These are phyloP conservation scores for Oncorhynchus gorbuscha DNA, from an alignment of 2,113 vertebrate species.

Conservation along the genomic window DNA sequence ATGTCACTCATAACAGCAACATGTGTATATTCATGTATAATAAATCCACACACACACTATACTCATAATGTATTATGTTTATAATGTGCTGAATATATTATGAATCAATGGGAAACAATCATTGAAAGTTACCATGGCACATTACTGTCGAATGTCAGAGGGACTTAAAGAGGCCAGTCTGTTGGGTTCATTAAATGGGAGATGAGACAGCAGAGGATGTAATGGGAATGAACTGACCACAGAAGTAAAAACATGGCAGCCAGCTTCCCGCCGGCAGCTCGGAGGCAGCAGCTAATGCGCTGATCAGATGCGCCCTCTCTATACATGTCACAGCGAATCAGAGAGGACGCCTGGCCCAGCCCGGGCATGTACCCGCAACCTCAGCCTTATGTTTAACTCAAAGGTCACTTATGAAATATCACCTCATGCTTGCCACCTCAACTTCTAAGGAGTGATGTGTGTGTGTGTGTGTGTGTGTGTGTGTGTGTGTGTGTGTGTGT, in stretches of 20 bases:
- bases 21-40: slow-evolving; percentile 75
- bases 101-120: slow-evolving; percentile 66
- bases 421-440: slow-evolving; percentile 9
- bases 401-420: slow-evolving; percentile 37
- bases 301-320: slow-evolving; percentile 32
- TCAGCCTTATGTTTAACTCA: slow-evolving; percentile 11
- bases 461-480: neutral
- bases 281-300: slow-evolving; percentile 32
- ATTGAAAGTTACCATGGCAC: slow-evolving; percentile 65
- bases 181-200: slow-evolving; percentile 14
- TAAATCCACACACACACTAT: slow-evolving; percentile 44
- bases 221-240: slow-evolving; percentile 55
- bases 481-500: too few relatives aligned
- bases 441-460: neutral
- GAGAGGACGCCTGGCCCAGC: slow-evolving; percentile 12
- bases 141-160: slow-evolving; percentile 67
- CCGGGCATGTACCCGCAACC: neutral
- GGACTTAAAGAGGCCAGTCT: slow-evolving; percentile 63
- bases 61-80: slow-evolving; percentile 76
- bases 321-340: slow-evolving; percentile 35
- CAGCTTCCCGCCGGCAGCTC: slow-evolving; percentile 13
- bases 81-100: slow-evolving; percentile 66
- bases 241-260: slow-evolving; percentile 45
- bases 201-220: slow-evolving; percentile 35
- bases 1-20: slow-evolving; percentile 67